A percentile compares a stretch with the other conserved stretches of the same genome.
phyloP scores from a whole-genome alignment of 1,140 invertebrate genomes.

The Agraylea sexmaculata region DNA sequence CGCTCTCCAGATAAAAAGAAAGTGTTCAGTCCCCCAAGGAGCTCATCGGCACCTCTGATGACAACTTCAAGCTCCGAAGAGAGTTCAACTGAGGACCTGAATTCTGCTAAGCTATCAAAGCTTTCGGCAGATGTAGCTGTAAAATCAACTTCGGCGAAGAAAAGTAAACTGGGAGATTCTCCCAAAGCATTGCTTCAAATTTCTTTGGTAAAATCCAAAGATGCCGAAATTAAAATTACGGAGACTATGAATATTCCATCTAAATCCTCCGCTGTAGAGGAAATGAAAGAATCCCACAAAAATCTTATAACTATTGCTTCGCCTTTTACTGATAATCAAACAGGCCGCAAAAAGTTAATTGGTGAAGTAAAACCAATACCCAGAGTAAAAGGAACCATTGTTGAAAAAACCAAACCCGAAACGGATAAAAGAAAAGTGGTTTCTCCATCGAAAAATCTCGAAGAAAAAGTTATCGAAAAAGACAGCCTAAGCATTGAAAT shows the following conservation, averaged over 20 bases:
- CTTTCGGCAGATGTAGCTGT: constrained; percentile 13
- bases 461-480: constrained; percentile 9
- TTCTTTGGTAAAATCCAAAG: constrained; percentile 9
- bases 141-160: background rate
- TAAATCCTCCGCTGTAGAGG: constrained; percentile 10
- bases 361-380: constrained; percentile 37
- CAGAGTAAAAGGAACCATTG: constrained; percentile 38
- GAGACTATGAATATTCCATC: constrained; percentile 5
- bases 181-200: constrained; percentile 1
- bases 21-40: constrained; percentile 10
- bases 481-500: constrained; percentile 13
- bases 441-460: constrained; percentile 10
- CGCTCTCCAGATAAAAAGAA: constrained; percentile 19
- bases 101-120: constrained; percentile 8
- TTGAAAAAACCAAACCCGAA: constrained; percentile 35
- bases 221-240: constrained; percentile 8
- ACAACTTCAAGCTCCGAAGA: constrained; percentile 8
- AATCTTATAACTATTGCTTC: constrained; percentile 10
- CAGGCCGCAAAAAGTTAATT: constrained; percentile 29
- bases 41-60: constrained; percentile 19
- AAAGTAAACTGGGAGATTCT: constrained; percentile 3
- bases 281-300: constrained; percentile 7
- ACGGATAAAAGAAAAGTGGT: constrained; percentile 30
- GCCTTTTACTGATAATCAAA: constrained; percentile 15
- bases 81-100: constrained; percentile 1